Base-by-base conservation (phyloP, 2,888 invertebrate species). In the Punctoribates punctum region DNA sequence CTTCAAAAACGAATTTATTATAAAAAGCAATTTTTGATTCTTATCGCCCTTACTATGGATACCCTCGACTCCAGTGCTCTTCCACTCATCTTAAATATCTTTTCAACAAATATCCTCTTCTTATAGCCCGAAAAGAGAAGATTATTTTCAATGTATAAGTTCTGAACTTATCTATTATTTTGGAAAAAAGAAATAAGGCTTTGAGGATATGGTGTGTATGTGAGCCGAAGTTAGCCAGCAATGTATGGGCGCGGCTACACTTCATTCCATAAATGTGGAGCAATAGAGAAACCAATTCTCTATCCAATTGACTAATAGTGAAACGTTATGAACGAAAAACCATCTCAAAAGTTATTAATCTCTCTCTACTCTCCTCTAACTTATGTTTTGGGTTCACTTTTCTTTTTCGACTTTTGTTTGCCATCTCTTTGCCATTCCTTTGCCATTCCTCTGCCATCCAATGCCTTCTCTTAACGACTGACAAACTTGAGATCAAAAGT, bases 181-280 rank as follows among this genome's bases (percentile, higher is more conserved):
- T 62, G 17, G 1, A 27, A 60, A 20, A 29, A 42, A 42, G 13
- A 13, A 42, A 42, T 13, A 1, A 13, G 42, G 8, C 11, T 42
- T 11, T 42, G 42, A 42, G 11, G 27, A 25, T 27, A 29, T 65
- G 34, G n/a, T n/a, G 6, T 42, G 8, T 38, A 34, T 60, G 60
- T 27, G 11, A 17, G 60, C 60, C 60, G 1, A 13, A 42, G 9
- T 42, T 42, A 42, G 42, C 11, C 42, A 27, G 60, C 27, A 27
- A 60, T 67, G 6, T 72, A 42, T 48, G 72, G 72, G 72, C 72
- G 72, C 72, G 72, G 46, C 72, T 72, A 48, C 20, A 72, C 27
- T 72, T 72, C 60, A 60, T 17, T 60, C 25, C 57, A 57, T n/a
- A 23, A 57, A 11, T 60, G 20, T 11, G 20, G 60, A 13, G 13